Evolutionary conservation across 2,888 invertebrate species (phyloP), one percentile per base, ranked within the genome.

Genomic region (Orgyia antiqua): DNA sequence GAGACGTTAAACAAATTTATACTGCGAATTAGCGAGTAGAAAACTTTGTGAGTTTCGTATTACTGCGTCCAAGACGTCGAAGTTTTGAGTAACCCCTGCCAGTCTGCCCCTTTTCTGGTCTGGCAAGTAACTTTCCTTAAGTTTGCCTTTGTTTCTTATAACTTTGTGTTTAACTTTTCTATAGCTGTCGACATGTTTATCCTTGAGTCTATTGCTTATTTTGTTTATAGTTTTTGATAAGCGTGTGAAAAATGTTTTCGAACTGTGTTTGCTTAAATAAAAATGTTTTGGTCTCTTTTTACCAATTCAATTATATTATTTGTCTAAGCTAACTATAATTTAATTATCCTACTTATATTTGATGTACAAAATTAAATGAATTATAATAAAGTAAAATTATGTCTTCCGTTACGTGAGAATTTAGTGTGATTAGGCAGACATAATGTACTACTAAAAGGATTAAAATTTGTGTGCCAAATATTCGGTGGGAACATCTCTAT

Each of bases 1-100:
- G 69, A 69, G 76, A 80, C 83, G 79, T 86, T 80, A 83, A 83
- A 82, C 80, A 83, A 84, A 84, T 84, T 84, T 86, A 84, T 83
- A 82, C 77, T 78, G 63, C 61, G 75, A 82, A 84, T 84, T 82
- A 84, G 79, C 67, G 75, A 80, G 77, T 72, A 69, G 65, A 63
- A 71, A 74, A 76, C 63, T 76, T 71, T 40, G 45, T 53, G 47
- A 67, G 68, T 63, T 74, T 72, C 63, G 75, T 69, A 70, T 73
- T 60, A 69, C 70, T 61, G 54, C 68, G 73, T 71, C 71, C 70
- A 62, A 68, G 68, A 70, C 73, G 78, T 69, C 63, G 61, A 80
- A 84, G 76, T 82, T 80, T 68, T 66, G 66, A 73, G 71, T 70
- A 72, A 68, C 68, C 69, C 61, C 70, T 6, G 6, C 6, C 15